Conservation (phyloP, 1,140 invertebrate species). For the Ceratoteleas bidentatus region DNA sequence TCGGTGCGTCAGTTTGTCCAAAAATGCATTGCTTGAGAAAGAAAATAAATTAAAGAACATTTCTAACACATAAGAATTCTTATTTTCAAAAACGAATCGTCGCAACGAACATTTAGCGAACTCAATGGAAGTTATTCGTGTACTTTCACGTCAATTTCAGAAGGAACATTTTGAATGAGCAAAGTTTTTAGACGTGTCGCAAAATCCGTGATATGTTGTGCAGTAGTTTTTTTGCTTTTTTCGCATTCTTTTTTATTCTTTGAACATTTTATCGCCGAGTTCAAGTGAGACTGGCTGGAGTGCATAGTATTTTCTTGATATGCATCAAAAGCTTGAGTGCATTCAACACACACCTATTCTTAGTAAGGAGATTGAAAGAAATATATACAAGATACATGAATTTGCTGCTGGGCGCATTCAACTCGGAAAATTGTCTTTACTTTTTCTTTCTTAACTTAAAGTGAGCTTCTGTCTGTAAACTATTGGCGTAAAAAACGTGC, state of each 20-base stretch:
- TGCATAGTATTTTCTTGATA: constrained; percentile 35
- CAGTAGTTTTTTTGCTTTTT: no score
- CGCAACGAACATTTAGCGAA: no score
- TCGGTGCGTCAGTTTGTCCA: constrained; percentile 56
- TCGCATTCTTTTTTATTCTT: neutral
- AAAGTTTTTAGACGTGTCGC: no score
- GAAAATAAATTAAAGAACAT: constrained; percentile 46
- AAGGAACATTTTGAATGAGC: no score
- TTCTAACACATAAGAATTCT: constrained; percentile 9
- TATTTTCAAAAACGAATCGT: neutral
- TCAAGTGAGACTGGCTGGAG: constrained; percentile 28
- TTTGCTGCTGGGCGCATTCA: neutral
- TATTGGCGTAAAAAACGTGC: no score
- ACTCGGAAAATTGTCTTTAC: neutral
- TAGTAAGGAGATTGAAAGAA: constrained; percentile 38
- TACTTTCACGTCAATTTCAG: no score
- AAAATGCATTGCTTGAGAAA: constrained; percentile 56
- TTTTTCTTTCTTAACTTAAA: neutral
- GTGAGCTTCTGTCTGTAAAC: no score
- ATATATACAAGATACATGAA: constrained; percentile 28
- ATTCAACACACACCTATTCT: constrained; percentile 26
- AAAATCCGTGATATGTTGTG: no score
- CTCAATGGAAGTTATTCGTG: no score
- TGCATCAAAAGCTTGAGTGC: constrained; percentile 40
- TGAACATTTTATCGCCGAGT: constrained; percentile 27